These are phyloP conservation scores for Vollenhovia emeryi DNA, from an alignment of 1,140 invertebrate genomes.

Conservation along the genomic window DNA sequence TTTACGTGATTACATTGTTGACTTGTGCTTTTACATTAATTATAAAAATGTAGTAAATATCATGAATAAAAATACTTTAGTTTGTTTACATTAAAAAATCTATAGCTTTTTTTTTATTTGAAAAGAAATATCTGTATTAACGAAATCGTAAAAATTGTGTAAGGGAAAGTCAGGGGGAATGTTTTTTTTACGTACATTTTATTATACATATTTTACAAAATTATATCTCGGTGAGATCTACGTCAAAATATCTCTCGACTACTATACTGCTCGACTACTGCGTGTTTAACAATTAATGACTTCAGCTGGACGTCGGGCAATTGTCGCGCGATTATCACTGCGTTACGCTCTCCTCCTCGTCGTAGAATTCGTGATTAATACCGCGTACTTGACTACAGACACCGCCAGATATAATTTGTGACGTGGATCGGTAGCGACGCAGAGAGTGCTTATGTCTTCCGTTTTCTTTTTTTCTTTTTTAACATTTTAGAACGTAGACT, in stretches of 20 bases:
- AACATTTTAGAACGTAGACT: constrained; percentile 3
- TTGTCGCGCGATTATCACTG: background rate
- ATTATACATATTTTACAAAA: constrained; percentile 72
- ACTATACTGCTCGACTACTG: constrained; percentile 12
- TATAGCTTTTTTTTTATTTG: no score
- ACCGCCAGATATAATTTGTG: background rate
- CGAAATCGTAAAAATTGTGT: background rate
- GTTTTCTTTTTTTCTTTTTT: background rate
- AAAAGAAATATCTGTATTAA: no score
- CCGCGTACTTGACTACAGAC: constrained; percentile 26
- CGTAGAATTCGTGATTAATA: constrained; percentile 15
- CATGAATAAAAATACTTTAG: no score
- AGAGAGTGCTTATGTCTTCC: background rate
- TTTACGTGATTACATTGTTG: no score
- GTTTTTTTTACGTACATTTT: constrained; percentile 42
- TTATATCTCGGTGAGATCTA: constrained; percentile 63
- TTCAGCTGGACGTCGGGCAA: constrained; percentile 14
- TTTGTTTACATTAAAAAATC: no score
- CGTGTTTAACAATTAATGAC: constrained; percentile 27
- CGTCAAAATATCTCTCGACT: constrained; percentile 48
- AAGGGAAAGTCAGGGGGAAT: background rate
- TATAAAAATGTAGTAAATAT: no score
- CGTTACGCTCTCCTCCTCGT: background rate
- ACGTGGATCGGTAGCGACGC: background rate
- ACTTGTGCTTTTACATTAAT: no score